Conservation (phyloP, 2,888 invertebrate species). For the Asteroscopus sphinx region DNA sequence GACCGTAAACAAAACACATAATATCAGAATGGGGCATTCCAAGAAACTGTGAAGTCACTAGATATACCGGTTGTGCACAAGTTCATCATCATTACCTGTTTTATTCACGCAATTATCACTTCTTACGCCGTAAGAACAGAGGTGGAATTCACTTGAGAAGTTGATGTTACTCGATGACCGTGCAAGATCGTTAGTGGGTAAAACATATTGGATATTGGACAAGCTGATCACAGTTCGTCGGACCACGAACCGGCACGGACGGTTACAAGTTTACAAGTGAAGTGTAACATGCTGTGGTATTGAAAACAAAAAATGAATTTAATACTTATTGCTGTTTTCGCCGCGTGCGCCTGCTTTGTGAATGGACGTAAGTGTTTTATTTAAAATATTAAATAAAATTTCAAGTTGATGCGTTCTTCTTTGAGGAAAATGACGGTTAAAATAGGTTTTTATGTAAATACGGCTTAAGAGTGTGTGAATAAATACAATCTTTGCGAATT, state of each 20-base stretch:
- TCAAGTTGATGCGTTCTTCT: neutral
- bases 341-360: constrained; percentile 49
- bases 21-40: constrained; percentile 35
- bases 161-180: neutral
- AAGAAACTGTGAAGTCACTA: constrained; percentile 41
- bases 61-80: constrained; percentile 6
- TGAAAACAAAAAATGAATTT: constrained; percentile 41
- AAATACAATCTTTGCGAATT: too few relatives aligned
- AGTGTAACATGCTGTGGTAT: constrained; percentile 52
- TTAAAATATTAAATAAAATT: neutral
- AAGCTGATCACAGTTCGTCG: constrained; percentile 36
- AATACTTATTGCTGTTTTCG: constrained; percentile 42
- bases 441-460: constrained; percentile 20
- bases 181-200: constrained; percentile 26
- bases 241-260: constrained; percentile 36
- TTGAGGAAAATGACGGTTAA: constrained; percentile 20
- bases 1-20: constrained; percentile 12
- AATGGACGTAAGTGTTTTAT: constrained; percentile 61
- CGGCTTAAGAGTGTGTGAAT: neutral
- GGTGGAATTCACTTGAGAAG: constrained; percentile 8
- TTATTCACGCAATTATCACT: constrained; percentile 6
- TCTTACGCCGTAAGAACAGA: fast-evolving
- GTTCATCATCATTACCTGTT: neutral
- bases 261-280: constrained; percentile 31
- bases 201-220: constrained; percentile 31